These are phyloP conservation scores for Pyrgilauda ruficollis DNA, from an alignment of 2,113 vertebrate genomes.

Conservation along the genomic window DNA sequence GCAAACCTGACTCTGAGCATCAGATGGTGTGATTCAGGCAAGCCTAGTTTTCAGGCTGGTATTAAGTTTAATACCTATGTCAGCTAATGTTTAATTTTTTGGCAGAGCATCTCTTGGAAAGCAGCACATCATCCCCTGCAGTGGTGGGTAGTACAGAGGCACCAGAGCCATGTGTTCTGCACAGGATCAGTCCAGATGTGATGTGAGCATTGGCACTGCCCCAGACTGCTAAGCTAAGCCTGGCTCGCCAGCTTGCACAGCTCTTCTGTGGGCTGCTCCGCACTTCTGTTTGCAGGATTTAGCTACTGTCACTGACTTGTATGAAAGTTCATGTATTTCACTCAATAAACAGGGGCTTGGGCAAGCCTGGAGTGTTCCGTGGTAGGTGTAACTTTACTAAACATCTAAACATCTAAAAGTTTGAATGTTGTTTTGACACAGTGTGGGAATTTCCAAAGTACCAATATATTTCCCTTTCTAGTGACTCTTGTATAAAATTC, in stretches of 20 bases:
- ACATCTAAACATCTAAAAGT: not conserved
- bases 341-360: not conserved
- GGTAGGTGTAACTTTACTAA: not conserved
- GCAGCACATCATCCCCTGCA: not conserved
- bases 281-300: not conserved
- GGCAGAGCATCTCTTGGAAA: not conserved
- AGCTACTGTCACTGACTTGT: not conserved
- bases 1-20: conserved; percentile 27
- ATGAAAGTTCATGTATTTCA: not conserved
- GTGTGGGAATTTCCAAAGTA: not conserved
- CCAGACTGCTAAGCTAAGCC: not conserved
- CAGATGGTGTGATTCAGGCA: conserved; percentile 15
- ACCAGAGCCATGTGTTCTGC: not conserved
- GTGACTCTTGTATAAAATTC: not conserved
- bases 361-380: not conserved
- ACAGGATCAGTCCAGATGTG: conserved; percentile 4
- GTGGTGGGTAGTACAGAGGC: not conserved
- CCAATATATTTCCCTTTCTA: not conserved
- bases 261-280: not conserved
- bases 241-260: not conserved
- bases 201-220: not conserved
- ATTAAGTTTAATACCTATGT: conserved; percentile 9
- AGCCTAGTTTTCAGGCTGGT: not conserved
- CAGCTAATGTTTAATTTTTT: conserved; percentile 29
- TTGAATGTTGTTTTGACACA: not conserved